These are phyloP conservation scores for Sebastiscus tertius DNA, from an alignment of 2,797 vertebrate species.

Conservation along the genomic window DNA sequence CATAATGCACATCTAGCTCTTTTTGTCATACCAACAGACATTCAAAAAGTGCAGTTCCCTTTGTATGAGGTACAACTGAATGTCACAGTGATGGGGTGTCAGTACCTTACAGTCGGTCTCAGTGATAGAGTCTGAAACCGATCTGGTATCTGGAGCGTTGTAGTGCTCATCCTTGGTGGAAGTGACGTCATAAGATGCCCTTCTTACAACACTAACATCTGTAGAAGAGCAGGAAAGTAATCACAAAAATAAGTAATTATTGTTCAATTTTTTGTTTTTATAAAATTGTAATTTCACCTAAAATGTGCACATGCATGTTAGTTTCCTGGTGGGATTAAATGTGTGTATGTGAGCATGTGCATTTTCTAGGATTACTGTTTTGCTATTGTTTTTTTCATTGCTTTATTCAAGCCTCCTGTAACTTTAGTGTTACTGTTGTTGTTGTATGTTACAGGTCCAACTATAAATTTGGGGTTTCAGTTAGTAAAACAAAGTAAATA, in stretches of 20 bases:
- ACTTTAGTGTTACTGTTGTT: not conserved
- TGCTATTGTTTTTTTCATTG: not conserved
- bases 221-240: constrained; percentile 29
- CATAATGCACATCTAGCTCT: not conserved
- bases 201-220: constrained; percentile 78
- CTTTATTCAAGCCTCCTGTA: not conserved
- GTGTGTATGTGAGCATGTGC: not conserved
- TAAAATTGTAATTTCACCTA: not conserved
- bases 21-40: not conserved
- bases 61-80: not conserved
- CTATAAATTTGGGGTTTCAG: not conserved
- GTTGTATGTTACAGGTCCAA: not conserved
- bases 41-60: not conserved
- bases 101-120: constrained; percentile 72
- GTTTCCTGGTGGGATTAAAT: not conserved
- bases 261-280: not conserved
- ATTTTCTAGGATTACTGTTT: not conserved
- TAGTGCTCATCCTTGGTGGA: constrained; percentile 66
- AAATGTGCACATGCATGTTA: not conserved
- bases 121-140: constrained; percentile 75
- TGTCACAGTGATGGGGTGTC: not conserved
- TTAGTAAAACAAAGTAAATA: constrained; percentile 52
- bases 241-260: not conserved
- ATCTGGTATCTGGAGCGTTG: constrained; percentile 56
- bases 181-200: constrained; percentile 74